Conservation (phyloP, 2,113 vertebrate species). For the Phaethornis superciliosus region DNA sequence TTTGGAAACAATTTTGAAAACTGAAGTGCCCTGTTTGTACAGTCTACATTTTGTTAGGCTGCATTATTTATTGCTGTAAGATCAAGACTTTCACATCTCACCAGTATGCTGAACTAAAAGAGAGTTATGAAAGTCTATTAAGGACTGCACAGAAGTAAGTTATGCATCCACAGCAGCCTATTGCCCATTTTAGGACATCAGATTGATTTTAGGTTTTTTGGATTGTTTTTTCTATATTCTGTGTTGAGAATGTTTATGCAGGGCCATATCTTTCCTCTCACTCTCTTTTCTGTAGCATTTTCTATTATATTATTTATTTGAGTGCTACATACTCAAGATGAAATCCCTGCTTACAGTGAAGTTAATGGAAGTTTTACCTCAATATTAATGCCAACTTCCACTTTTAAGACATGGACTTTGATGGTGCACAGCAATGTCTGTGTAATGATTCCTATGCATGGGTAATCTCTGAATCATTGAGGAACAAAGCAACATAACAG, state of each 20-base stretch:
- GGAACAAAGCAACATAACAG: not conserved
- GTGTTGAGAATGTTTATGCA: not conserved
- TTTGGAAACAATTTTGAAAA: not conserved
- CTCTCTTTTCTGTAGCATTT: not conserved
- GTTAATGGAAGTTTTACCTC: not conserved
- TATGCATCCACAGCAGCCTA: not conserved
- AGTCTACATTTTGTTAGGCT: not conserved
- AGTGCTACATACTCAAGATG: not conserved
- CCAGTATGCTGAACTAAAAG: not conserved
- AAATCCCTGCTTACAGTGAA: not conserved
- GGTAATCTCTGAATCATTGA: not conserved
- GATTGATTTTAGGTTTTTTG: not conserved
- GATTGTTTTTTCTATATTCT: not conserved
- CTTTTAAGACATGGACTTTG: not conserved
- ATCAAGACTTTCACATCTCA: not conserved
- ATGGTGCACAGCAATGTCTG: not conserved
- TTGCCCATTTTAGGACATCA: not conserved
- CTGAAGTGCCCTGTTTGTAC: not conserved
- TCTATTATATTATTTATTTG: not conserved
- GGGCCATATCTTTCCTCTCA: not conserved
- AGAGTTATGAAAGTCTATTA: not conserved
- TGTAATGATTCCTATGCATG: not conserved
- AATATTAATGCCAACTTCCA: not conserved
- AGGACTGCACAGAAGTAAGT: not conserved
- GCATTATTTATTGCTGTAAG: not conserved